These are phyloP conservation scores for Acromyrmex charruanus DNA, from an alignment of 1,140 invertebrate species.

Conservation along the genomic window DNA sequence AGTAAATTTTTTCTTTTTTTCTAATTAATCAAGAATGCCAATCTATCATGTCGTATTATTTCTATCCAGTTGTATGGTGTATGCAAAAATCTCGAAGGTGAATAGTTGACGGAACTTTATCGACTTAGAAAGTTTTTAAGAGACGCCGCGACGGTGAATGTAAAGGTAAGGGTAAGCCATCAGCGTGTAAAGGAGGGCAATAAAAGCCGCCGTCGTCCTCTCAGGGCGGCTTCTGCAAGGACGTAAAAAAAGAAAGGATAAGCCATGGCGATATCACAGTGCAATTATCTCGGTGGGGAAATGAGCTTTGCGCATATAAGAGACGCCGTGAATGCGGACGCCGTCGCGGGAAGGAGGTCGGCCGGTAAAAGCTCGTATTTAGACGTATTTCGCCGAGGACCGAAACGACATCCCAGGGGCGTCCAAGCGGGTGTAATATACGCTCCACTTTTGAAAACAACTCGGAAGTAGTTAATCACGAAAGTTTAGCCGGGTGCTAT, in stretches of 20 bases:
- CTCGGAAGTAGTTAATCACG: conserved; percentile 70
- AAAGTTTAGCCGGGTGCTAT: conserved; percentile 67
- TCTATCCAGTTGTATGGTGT: conserved; percentile 18
- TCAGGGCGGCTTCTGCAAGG: background rate
- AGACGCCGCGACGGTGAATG: conserved; percentile 39
- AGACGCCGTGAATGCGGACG: conserved; percentile 70
- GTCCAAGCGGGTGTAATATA: conserved; percentile 74
- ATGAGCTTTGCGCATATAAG: conserved; percentile 80
- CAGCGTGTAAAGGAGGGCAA: conserved; percentile 71
- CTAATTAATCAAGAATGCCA: background rate
- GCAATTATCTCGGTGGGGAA: conserved; percentile 82
- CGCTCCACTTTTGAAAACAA: conserved; percentile 74
- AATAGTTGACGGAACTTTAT: conserved; percentile 72
- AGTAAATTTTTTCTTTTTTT: background rate
- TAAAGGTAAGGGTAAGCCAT: conserved; percentile 66
- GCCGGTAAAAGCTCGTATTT: conserved; percentile 77
- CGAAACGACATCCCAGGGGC: conserved; percentile 70
- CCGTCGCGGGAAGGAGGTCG: conserved; percentile 77
- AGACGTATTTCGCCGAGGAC: conserved; percentile 67
- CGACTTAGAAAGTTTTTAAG: conserved; percentile 75
- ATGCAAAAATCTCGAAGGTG: conserved; percentile 70
- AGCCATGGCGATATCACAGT: conserved; percentile 79
- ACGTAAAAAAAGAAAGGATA: conserved; percentile 72
- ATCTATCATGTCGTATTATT: conserved; percentile 27
- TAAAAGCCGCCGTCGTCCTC: conserved; percentile 57